These are phyloP conservation scores for Upupa epops DNA, from an alignment of 2,113 vertebrate species.

Conservation along the genomic window DNA sequence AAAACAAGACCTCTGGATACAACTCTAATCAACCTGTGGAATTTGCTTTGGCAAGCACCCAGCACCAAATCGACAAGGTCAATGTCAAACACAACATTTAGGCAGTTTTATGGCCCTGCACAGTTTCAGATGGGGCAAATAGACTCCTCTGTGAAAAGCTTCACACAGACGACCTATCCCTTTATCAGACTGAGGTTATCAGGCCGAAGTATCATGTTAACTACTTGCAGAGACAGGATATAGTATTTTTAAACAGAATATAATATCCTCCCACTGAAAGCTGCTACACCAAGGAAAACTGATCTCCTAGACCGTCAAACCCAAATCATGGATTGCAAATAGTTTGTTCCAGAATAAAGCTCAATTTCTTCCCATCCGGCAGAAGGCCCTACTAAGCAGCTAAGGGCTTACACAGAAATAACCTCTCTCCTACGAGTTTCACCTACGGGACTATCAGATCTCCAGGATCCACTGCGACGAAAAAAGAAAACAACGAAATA, in stretches of 20 bases:
- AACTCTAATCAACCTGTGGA: constrained; percentile 21
- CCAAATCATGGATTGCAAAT: neutral
- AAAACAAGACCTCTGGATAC: neutral
- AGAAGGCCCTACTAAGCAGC: neutral
- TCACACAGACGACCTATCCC: neutral
- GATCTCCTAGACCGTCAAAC: neutral
- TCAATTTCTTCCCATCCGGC: neutral
- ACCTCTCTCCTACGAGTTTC: neutral
- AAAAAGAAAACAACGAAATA: neutral
- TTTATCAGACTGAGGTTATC: neutral
- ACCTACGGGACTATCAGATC: fast-evolving
- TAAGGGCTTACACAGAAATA: neutral
- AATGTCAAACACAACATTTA: constrained; percentile 19
- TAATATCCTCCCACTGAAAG: neutral
- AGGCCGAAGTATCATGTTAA: neutral
- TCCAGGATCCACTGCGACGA: neutral
- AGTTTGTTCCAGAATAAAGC: neutral
- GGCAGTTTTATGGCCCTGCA: neutral
- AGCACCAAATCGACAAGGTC: constrained; percentile 33
- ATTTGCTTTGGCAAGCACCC: constrained; percentile 25
- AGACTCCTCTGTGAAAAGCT: neutral
- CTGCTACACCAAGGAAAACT: neutral
- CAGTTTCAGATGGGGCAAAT: neutral
- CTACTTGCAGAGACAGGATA: neutral
- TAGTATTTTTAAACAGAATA: neutral